Conservation (phyloP, 2,888 invertebrate species). For the Eumerus sabulonum region DNA sequence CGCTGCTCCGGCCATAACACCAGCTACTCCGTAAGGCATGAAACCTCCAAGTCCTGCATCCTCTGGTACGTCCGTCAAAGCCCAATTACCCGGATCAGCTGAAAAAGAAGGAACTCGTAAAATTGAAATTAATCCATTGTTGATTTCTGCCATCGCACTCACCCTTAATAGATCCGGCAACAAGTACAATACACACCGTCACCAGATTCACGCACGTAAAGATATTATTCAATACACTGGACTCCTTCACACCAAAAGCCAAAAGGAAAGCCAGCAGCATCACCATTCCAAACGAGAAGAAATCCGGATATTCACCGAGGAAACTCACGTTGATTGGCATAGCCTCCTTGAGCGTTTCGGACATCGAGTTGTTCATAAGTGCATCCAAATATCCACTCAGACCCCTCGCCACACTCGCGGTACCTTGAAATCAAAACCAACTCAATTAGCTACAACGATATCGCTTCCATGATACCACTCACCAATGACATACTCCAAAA, state of each 20-base stretch:
- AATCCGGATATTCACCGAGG: slow-evolving; percentile 85
- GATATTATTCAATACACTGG: slow-evolving; percentile 92
- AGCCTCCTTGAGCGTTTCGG: slow-evolving; percentile 79
- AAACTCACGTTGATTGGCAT: slow-evolving; percentile 83
- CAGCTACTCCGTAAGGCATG: slow-evolving; percentile 93
- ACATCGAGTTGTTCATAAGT: slow-evolving; percentile 82
- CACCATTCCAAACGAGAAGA: slow-evolving; percentile 84
- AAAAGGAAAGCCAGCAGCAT: slow-evolving; percentile 83
- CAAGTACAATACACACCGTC: slow-evolving; percentile 89
- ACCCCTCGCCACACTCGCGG: slow-evolving; percentile 87
- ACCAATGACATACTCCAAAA: slow-evolving; percentile 89
- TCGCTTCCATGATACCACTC: slow-evolving; percentile 70
- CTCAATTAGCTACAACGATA: slow-evolving; percentile 3
- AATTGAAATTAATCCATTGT: slow-evolving; percentile 4
- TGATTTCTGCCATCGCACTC: slow-evolving; percentile 71
- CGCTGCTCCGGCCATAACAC: slow-evolving; percentile 91
- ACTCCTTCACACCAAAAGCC: slow-evolving; percentile 88
- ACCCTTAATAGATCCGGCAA: slow-evolving; percentile 92
- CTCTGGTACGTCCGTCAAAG: slow-evolving; percentile 82
- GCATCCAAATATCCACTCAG: slow-evolving; percentile 87
- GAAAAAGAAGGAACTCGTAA: slow-evolving; percentile 58
- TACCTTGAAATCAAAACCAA: slow-evolving; percentile 80
- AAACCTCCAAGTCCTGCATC: slow-evolving; percentile 91
- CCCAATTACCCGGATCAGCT: slow-evolving; percentile 91
- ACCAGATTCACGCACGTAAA: slow-evolving; percentile 92